These are phyloP conservation scores for Streptopelia turtur DNA, from an alignment of 2,797 vertebrate genomes.

Conservation along the genomic window DNA sequence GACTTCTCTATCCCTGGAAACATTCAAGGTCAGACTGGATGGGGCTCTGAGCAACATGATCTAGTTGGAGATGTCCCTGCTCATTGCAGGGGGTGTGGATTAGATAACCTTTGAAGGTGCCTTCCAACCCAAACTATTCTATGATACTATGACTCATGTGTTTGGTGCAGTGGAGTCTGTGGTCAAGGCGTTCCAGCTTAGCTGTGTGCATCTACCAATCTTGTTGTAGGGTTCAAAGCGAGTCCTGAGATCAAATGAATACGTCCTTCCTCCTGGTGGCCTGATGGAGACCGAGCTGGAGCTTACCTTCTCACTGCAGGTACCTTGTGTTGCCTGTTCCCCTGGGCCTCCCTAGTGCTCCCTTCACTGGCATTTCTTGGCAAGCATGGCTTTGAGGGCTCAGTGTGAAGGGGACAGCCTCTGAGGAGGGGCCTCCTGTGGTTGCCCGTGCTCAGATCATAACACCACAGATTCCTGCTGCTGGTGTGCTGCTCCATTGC, in stretches of 20 bases:
- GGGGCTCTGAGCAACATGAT: no score
- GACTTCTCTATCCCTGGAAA: neutral
- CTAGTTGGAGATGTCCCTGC: no score
- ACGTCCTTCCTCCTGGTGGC: slow-evolving; percentile 86
- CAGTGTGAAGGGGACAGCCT: neutral
- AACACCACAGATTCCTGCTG: neutral
- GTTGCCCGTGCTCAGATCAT: neutral
- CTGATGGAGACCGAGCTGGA: slow-evolving; percentile 93
- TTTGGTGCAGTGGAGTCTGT: neutral
- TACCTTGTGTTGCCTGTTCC: slow-evolving; percentile 40
- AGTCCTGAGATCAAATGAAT: slow-evolving; percentile 91
- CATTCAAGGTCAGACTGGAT: no score
- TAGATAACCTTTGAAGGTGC: no score
- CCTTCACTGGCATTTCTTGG: neutral
- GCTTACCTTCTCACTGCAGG: slow-evolving; percentile 93
- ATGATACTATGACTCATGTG: neutral
- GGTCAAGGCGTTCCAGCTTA: neutral
- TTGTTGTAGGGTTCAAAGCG: slow-evolving; percentile 86
- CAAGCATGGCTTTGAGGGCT: neutral
- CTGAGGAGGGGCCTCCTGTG: neutral
- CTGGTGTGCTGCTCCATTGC: neutral
- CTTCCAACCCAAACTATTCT: no score
- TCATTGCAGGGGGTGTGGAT: no score
- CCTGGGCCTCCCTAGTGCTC: neutral
- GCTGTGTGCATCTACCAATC: neutral